phyloP scores from a whole-genome alignment of 2,797 vertebrate species.

The Halcyon smyrnensis region DNA sequence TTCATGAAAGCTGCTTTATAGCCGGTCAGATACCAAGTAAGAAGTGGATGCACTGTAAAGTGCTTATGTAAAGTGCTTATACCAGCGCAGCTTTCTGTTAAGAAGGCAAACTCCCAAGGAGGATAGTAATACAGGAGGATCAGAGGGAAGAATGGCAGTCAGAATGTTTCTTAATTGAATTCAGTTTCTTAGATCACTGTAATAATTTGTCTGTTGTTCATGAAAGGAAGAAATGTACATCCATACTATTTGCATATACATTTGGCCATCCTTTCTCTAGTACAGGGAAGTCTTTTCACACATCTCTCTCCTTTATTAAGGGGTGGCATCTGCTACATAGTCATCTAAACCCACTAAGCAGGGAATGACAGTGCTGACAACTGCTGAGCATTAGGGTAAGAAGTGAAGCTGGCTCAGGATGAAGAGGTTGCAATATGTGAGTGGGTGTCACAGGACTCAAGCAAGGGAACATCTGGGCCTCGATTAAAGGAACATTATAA shows the following conservation, averaged over 20 bases:
- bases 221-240: neutral
- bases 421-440: neutral
- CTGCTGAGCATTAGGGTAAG: neutral
- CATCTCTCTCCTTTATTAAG: neutral
- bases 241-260: neutral
- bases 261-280: neutral
- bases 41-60: neutral
- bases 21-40: neutral
- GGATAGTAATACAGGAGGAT: neutral
- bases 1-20: neutral
- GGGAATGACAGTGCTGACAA: neutral
- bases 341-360: neutral
- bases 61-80: neutral
- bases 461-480: constrained; percentile 2
- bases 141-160: neutral
- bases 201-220: neutral
- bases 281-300: neutral
- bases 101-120: neutral
- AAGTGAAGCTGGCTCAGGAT: neutral
- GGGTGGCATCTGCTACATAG: neutral
- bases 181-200: neutral
- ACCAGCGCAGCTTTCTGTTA: neutral
- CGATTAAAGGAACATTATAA: neutral
- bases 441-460: neutral
- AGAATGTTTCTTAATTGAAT: neutral